Evolutionary conservation across 2,797 vertebrate genomes (phyloP).

Genomic region (Halcyon chelicuti): DNA sequence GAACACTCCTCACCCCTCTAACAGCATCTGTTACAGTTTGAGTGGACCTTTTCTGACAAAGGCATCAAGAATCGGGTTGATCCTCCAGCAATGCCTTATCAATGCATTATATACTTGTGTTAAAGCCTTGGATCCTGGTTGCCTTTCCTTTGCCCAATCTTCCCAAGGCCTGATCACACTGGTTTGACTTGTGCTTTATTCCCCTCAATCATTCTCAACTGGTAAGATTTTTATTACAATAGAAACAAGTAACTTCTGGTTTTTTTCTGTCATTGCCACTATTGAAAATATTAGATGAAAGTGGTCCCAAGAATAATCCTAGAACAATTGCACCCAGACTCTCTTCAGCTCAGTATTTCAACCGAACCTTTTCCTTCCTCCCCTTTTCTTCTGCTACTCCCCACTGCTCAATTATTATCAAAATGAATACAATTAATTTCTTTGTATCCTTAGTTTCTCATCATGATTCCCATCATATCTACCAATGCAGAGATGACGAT

Average conservation of each 20-base stretch:
- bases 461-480: background rate
- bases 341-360: background rate
- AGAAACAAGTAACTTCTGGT: background rate
- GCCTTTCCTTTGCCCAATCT: background rate
- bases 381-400: background rate
- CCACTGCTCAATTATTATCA: background rate
- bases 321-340: background rate
- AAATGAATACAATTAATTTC: background rate
- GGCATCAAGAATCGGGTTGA: rapidly evolving
- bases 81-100: background rate
- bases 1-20: background rate
- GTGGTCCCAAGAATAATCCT: background rate
- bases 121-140: background rate
- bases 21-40: background rate
- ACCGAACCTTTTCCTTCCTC: background rate
- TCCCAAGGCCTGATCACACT: background rate
- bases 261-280: background rate
- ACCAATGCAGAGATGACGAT: background rate
- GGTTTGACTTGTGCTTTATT: background rate
- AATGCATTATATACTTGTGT: background rate
- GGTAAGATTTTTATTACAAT: background rate
- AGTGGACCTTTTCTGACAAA: background rate
- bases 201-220: background rate
- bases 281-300: background rate
- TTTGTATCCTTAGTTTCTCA: background rate